Percentiles rank a stretch among this genome's conserved stretches.
These are phyloP conservation scores for Papilio machaon DNA, from an alignment of 1,140 invertebrate species.

Conservation along the genomic window DNA sequence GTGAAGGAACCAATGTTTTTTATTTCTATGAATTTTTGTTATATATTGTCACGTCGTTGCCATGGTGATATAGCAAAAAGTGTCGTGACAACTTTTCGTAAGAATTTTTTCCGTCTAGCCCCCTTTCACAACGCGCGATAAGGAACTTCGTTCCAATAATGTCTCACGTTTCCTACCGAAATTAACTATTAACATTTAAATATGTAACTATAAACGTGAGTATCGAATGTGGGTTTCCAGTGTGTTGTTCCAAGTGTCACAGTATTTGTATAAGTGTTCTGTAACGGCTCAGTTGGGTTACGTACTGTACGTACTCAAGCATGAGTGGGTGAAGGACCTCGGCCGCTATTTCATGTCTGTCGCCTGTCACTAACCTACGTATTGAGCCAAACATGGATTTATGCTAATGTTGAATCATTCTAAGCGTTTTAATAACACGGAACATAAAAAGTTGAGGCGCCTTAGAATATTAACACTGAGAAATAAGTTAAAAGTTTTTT, in stretches of 20 bases:
- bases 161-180: not conserved
- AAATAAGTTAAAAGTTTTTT: not conserved
- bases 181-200: not conserved
- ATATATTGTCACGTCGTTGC: too few species aligned
- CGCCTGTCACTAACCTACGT: conserved; percentile 51
- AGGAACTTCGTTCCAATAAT: too few species aligned
- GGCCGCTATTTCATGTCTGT: conserved; percentile 68
- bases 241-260: conserved; percentile 18
- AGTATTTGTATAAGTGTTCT: conserved; percentile 32
- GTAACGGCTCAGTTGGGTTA: conserved; percentile 43
- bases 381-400: conserved; percentile 41
- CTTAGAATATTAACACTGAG: not conserved
- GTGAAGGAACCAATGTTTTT: too few species aligned
- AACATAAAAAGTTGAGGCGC: not conserved
- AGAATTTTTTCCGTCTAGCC: too few species aligned
- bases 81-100: too few species aligned
- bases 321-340: conserved; percentile 67
- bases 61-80: too few species aligned
- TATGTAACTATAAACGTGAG: not conserved
- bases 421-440: not conserved
- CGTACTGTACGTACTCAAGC: conserved; percentile 47
- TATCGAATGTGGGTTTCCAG: conserved; percentile 14
- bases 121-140: too few species aligned
- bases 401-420: conserved; percentile 20
- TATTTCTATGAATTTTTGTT: too few species aligned